Evolutionary conservation across 2,113 vertebrate genomes (phyloP).

Genomic region (Phycodurus eques): DNA sequence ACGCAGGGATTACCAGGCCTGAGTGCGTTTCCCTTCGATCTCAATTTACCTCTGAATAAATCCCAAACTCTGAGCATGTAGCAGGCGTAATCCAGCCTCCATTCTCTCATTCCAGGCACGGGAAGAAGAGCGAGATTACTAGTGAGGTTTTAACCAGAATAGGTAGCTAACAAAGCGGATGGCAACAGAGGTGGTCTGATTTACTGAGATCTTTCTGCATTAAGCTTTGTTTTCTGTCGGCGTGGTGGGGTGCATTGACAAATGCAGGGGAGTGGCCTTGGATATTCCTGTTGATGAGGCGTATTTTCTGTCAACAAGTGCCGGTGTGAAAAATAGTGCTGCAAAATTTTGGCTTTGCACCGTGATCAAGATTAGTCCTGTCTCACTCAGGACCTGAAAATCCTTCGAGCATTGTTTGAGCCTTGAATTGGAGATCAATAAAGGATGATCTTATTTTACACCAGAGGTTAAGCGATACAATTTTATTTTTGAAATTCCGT

Average conservation of each 20-base stretch:
- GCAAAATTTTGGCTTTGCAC: conserved; percentile 65
- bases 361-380: conserved; percentile 59
- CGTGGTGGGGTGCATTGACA: conserved; percentile 40
- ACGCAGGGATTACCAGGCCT: conserved; percentile 76
- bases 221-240: conserved; percentile 67
- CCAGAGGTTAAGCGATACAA: background rate
- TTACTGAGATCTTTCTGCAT: conserved; percentile 67
- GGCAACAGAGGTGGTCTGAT: conserved; percentile 54
- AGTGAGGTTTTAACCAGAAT: conserved; percentile 54
- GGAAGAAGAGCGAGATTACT: conserved; percentile 67
- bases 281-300: conserved; percentile 72
- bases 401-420: background rate
- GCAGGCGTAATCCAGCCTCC: conserved; percentile 74
- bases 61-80: conserved; percentile 77
- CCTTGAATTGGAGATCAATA: background rate
- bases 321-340: conserved; percentile 61
- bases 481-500: too few relatives aligned
- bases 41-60: conserved; percentile 84
- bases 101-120: conserved; percentile 70
- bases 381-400: conserved; percentile 30
- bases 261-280: conserved; percentile 11
- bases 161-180: conserved; percentile 48
- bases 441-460: background rate
- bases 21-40: conserved; percentile 83
- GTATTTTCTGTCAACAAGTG: conserved; percentile 71